These are phyloP conservation scores for Ascidia mentula DNA, from an alignment of 23 tunicate species.

Conservation along the genomic window DNA sequence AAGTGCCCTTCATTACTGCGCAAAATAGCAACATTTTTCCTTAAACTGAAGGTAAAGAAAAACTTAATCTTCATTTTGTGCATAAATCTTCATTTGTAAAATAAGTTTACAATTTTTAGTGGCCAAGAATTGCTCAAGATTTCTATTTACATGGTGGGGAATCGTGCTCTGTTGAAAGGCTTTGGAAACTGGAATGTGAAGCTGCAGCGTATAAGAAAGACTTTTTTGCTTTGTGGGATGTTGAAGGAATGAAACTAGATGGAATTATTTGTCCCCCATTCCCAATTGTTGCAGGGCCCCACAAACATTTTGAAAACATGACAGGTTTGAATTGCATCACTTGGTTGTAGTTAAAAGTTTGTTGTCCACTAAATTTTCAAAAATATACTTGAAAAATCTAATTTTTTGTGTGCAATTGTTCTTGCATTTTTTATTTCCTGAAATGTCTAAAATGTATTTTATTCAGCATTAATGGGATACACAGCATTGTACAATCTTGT, in stretches of 20 bases:
- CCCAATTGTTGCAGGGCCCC: slow-evolving; percentile 18
- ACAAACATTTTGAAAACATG: neutral
- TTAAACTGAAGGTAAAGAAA: neutral
- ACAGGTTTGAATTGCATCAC: too few species aligned
- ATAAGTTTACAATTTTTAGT: slow-evolving; percentile 12
- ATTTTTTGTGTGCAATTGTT: too few species aligned
- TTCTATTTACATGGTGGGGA: slow-evolving; percentile 21
- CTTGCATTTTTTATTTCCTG: too few species aligned
- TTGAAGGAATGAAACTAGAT: neutral
- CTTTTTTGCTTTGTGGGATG: slow-evolving; percentile 22
- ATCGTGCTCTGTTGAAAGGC: neutral
- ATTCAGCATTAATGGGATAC: slow-evolving; percentile 46
- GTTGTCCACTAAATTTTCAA: too few species aligned
- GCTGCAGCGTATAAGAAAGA: slow-evolving; percentile 11
- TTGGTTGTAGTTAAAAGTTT: too few species aligned
- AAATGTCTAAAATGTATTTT: too few species aligned
- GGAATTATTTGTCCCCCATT: slow-evolving; percentile 45
- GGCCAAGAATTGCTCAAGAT: slow-evolving; percentile 34
- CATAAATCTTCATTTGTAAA: neutral
- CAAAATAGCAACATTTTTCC: neutral
- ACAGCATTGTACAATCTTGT: slow-evolving; percentile 41
- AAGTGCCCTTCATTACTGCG: neutral
- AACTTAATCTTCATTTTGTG: too few species aligned
- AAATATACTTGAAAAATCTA: too few species aligned
- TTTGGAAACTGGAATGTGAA: slow-evolving; percentile 15